Conservation (phyloP, 2,888 invertebrate species). For the Lingula anatina region DNA sequence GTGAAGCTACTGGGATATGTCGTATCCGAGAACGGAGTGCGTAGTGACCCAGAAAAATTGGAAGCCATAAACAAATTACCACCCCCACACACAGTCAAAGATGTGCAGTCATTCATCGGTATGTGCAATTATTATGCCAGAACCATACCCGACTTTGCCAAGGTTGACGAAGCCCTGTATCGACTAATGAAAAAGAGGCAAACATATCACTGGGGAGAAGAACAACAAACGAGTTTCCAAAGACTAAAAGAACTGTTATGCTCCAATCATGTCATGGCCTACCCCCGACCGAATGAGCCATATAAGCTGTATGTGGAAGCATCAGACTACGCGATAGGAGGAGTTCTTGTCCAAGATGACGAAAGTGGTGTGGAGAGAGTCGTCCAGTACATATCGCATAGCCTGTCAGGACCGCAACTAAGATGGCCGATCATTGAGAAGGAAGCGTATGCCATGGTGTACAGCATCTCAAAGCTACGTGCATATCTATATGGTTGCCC, state of each 20-base stretch:
- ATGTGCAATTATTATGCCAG: background rate
- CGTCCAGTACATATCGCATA: background rate
- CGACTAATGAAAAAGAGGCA: slow-evolving; percentile 1
- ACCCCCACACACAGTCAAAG: background rate
- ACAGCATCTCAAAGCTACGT: slow-evolving; percentile 3
- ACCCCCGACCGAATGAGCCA: background rate
- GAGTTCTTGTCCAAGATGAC: slow-evolving; percentile 5
- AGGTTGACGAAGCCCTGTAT: background rate
- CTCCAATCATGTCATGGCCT: slow-evolving; percentile 6
- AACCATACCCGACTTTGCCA: background rate
- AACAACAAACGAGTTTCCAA: background rate
- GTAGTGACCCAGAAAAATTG: background rate
- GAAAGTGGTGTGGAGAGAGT: background rate
- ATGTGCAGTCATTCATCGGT: background rate
- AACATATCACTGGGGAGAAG: slow-evolving; percentile 6
- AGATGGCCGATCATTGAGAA: background rate
- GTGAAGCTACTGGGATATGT: slow-evolving; percentile 1
- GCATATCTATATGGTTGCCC: slow-evolving; percentile 7
- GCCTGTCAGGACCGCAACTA: background rate
- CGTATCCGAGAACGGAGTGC: background rate
- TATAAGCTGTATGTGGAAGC: slow-evolving; percentile 1
- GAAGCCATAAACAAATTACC: background rate
- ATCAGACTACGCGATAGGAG: background rate
- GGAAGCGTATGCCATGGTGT: no score
- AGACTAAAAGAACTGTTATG: background rate